Evolutionary conservation across 2,888 invertebrate species (phyloP).

Genomic region (Cataglyphis altisquamis): DNA sequence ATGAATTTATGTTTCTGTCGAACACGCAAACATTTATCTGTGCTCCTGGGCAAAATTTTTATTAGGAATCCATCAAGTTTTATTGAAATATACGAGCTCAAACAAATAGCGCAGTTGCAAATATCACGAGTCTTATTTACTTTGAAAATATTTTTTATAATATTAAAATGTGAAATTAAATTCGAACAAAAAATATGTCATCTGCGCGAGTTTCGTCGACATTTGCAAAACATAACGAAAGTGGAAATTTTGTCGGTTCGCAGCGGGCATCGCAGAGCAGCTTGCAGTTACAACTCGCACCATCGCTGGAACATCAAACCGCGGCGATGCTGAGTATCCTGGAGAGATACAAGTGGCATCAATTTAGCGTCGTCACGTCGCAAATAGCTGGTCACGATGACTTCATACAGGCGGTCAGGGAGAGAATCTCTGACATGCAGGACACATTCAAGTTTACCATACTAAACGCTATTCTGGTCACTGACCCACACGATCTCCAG

Average conservation of each 20-base stretch:
- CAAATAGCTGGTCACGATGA: conserved; percentile 98
- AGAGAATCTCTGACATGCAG: conserved; percentile 94
- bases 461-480: conserved; percentile 94
- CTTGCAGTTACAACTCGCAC: conserved; percentile 96
- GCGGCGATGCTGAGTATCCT: conserved; percentile 98
- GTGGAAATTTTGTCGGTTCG: conserved; percentile 47
- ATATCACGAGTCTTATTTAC: not conserved
- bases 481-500: conserved; percentile 91
- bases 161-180: conserved; percentile 9
- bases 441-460: conserved; percentile 93
- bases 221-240: not conserved
- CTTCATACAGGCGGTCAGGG: conserved; percentile 97
- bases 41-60: conserved; percentile 3
- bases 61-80: conserved; percentile 17
- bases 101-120: not conserved
- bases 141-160: not conserved
- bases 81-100: conserved; percentile 8
- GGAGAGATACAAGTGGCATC: conserved; percentile 98
- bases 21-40: conserved; percentile 6
- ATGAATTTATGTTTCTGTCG: not conserved
- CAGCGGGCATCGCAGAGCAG: conserved; percentile 94
- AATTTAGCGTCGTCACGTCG: conserved; percentile 97
- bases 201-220: not conserved
- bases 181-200: not conserved
- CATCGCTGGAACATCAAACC: conserved; percentile 98